Percentiles rank a stretch among this genome's conserved stretches.
Conservation (phyloP, 2,888 invertebrate species). For the Gortyna flavago region DNA sequence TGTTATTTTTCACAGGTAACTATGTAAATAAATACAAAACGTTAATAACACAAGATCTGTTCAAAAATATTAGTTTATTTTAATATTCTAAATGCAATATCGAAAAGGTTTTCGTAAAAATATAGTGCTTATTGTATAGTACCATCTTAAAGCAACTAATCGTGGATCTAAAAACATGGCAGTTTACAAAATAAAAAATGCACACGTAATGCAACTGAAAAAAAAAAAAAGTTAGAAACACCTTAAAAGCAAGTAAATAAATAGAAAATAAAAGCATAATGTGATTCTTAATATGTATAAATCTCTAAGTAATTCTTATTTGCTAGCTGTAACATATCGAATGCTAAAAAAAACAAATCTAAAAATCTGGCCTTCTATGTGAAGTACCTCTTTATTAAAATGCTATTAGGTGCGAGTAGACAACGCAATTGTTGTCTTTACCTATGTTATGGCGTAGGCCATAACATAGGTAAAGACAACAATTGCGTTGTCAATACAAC, state of each 20-base stretch:
- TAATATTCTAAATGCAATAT: conserved; percentile 54
- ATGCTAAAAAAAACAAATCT: conserved; percentile 49
- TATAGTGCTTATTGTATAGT: conserved; percentile 25
- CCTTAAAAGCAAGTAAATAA: conserved; percentile 43
- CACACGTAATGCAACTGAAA: conserved; percentile 35
- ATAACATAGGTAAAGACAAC: too few species aligned
- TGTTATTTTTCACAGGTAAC: not conserved
- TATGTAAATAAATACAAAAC: conserved; percentile 44
- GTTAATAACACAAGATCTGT: conserved; percentile 35
- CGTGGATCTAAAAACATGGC: conserved; percentile 16
- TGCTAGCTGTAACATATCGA: conserved; percentile 62
- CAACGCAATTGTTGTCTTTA: conserved; percentile 32
- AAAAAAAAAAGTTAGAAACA: conserved; percentile 19
- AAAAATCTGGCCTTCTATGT: conserved; percentile 36
- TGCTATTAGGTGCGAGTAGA: conserved; percentile 53
- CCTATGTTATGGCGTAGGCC: conserved; percentile 14
- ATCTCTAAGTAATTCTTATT: conserved; percentile 22
- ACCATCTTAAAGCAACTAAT: conserved; percentile 17
- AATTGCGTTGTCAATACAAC: too few species aligned
- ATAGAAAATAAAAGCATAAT: conserved; percentile 29
- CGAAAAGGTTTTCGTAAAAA: conserved; percentile 34
- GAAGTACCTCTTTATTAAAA: conserved; percentile 48
- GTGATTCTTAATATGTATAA: conserved; percentile 30
- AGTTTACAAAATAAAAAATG: conserved; percentile 55
- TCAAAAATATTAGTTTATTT: conserved; percentile 37